Percentiles rank a stretch among this genome's conserved stretches.
These are phyloP conservation scores for Eudyptes chrysolophus DNA, from an alignment of 2,113 vertebrate species.

Conservation along the genomic window DNA sequence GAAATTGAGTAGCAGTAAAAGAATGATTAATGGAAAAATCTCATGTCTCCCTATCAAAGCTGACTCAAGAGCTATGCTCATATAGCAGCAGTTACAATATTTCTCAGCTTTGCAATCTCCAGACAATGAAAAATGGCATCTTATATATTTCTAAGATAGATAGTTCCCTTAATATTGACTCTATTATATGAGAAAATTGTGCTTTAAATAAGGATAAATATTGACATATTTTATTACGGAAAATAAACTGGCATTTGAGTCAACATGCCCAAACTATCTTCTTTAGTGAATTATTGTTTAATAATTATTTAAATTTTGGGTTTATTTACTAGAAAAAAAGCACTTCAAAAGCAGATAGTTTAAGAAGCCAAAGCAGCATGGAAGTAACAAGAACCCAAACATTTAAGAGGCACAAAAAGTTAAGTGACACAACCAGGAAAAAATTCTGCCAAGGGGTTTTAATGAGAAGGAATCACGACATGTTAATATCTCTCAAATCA, in stretches of 20 bases:
- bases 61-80: background rate
- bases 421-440: background rate
- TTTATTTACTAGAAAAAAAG: constrained; percentile 39
- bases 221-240: constrained; percentile 46
- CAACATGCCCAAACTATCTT: constrained; percentile 31
- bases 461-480: background rate
- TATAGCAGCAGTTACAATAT: background rate
- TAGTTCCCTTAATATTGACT: constrained; percentile 6
- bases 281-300: constrained; percentile 63
- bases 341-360: background rate
- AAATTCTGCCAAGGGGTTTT: background rate
- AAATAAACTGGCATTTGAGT: constrained; percentile 58
- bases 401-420: background rate
- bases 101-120: background rate
- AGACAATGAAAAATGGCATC: constrained; percentile 11
- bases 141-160: constrained; percentile 14
- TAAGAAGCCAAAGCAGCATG: background rate
- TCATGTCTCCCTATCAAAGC: background rate
- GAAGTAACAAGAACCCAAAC: background rate
- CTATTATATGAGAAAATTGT: constrained; percentile 14
- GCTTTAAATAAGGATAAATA: constrained; percentile 54
- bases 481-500: background rate
- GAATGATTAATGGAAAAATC: constrained; percentile 48
- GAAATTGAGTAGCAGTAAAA: constrained; percentile 55
- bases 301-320: constrained; percentile 51